Conservation (phyloP, 2,888 invertebrate genomes). For the Drosophila kuntzei region DNA sequence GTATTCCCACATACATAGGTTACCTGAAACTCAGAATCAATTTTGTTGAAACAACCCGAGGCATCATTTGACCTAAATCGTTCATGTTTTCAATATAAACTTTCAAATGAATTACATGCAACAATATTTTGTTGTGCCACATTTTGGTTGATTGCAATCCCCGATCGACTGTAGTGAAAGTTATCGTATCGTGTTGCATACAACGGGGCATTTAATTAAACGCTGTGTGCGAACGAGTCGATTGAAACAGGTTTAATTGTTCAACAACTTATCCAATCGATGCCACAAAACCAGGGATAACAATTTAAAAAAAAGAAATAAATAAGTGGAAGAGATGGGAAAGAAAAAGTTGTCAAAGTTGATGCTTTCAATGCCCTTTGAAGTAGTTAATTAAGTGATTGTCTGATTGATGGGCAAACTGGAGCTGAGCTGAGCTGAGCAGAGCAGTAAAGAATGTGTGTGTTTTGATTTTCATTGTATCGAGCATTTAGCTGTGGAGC, state of each 20-base stretch:
- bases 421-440: conserved; percentile 11
- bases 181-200: conserved; percentile 18
- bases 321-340: conserved; percentile 1
- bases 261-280: conserved; percentile 62
- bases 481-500: conserved; percentile 30
- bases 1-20: conserved; percentile 10
- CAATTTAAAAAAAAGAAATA: conserved; percentile 34
- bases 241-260: conserved; percentile 25
- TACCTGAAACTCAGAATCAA: conserved; percentile 19
- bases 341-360: conserved; percentile 52
- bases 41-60: conserved; percentile 34
- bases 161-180: conserved; percentile 30
- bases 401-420: conserved; percentile 67
- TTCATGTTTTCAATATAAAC: conserved; percentile 43
- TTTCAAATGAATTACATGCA: conserved; percentile 55
- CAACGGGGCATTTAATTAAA: conserved; percentile 51
- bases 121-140: conserved; percentile 46
- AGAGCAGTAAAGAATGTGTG: conserved; percentile 25
- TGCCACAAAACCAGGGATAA: conserved; percentile 53
- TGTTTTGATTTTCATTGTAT: conserved; percentile 58
- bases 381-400: conserved; percentile 78
- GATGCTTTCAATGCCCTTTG: conserved; percentile 45
- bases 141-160: conserved; percentile 32
- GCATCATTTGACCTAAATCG: conserved; percentile 39
- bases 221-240: conserved; percentile 32